These are phyloP conservation scores for Drosophila testacea DNA, from an alignment of 2,888 invertebrate genomes.

Conservation along the genomic window DNA sequence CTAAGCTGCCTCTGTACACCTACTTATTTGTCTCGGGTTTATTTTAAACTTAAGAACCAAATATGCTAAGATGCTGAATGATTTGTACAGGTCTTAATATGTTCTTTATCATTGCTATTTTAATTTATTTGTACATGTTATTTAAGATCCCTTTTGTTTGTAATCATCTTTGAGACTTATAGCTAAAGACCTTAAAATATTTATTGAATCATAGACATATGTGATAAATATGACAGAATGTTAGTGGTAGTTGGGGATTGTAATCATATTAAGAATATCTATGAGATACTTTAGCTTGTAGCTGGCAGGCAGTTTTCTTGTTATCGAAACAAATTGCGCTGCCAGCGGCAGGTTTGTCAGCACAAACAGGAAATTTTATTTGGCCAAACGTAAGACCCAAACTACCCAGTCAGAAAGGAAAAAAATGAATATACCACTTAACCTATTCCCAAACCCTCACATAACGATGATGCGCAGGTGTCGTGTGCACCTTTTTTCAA, in stretches of 20 bases:
- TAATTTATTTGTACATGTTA: too few relatives aligned
- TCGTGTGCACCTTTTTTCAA: slow-evolving; percentile 68
- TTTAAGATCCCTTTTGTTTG: too few relatives aligned
- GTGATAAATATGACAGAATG: slow-evolving; percentile 1
- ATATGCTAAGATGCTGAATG: too few relatives aligned
- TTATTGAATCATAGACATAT: not conserved
- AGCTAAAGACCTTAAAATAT: not conserved
- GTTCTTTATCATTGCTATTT: too few relatives aligned
- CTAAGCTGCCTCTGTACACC: too few relatives aligned
- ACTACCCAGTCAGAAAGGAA: slow-evolving; percentile 25
- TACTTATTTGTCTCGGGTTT: too few relatives aligned
- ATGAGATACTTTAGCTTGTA: slow-evolving; percentile 33
- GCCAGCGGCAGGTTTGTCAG: slow-evolving; percentile 53
- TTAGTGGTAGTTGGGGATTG: not conserved
- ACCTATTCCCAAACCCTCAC: slow-evolving; percentile 56
- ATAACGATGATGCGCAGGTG: slow-evolving; percentile 81
- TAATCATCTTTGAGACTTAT: not conserved
- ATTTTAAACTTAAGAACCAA: too few relatives aligned
- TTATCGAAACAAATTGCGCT: slow-evolving; percentile 75
- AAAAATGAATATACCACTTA: slow-evolving; percentile 54
- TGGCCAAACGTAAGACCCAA: slow-evolving; percentile 44
- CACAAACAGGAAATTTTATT: slow-evolving; percentile 67
- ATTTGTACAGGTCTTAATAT: too few relatives aligned
- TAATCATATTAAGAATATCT: slow-evolving; percentile 7
- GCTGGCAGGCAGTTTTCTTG: slow-evolving; percentile 42